Conservation (phyloP, 1,140 invertebrate genomes). For the Drosophila leontia region DNA sequence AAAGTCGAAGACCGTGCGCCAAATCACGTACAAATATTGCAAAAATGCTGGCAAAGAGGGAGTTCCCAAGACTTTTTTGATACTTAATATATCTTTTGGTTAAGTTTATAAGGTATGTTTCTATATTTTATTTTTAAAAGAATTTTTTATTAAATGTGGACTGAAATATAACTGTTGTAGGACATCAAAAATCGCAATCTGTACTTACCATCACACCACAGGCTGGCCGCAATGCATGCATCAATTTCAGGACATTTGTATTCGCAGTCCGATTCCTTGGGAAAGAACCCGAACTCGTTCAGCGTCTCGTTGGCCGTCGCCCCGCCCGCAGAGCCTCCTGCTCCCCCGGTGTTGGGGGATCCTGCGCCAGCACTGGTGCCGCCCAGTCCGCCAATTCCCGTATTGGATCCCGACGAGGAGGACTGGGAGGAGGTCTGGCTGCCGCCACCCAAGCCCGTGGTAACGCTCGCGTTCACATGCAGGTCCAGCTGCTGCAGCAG, state of each 20-base stretch:
- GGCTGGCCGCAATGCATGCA: conserved; percentile 92
- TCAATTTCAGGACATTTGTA: conserved; percentile 94
- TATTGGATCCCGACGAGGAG: conserved; percentile 7
- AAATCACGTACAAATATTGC: conserved; percentile 67
- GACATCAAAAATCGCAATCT: conserved; percentile 12
- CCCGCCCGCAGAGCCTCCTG: conserved; percentile 36
- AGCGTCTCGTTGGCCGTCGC: conserved; percentile 86
- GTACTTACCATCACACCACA: conserved; percentile 94
- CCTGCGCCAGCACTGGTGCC: conserved; percentile 48
- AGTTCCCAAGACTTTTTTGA: background rate
- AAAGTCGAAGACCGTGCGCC: conserved; percentile 13
- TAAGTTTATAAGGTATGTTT: background rate
- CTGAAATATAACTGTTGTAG: background rate
- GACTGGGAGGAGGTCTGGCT: conserved; percentile 33
- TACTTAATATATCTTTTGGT: background rate
- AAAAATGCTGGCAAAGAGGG: conserved; percentile 38
- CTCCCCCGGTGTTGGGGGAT: conserved; percentile 13
- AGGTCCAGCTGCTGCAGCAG: conserved; percentile 87
- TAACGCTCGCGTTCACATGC: conserved; percentile 85
- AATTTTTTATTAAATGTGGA: background rate
- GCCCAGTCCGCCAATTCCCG: conserved; percentile 44
- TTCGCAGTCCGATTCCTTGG: conserved; percentile 87
- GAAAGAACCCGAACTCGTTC: conserved; percentile 82
- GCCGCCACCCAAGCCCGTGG: conserved; percentile 66
- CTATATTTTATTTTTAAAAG: background rate